Base-by-base conservation (phyloP, 2,888 invertebrate species). In the Cremastinae sp. region DNA sequence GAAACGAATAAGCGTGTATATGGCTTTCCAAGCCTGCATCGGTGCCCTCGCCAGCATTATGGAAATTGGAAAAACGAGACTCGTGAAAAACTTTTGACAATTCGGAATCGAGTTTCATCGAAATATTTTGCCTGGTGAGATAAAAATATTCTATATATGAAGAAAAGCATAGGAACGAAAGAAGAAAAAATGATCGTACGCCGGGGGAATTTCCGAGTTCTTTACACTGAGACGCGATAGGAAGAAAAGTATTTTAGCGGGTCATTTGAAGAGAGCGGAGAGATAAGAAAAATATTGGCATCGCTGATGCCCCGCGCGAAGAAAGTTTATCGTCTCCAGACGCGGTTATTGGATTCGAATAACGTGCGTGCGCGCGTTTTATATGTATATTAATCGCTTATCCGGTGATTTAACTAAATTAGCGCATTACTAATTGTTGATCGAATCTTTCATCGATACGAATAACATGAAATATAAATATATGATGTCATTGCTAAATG, bases 351-450 rank as follows among this genome's bases (percentile, higher is more conserved):
- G n/a, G 12, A 8, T n/a, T n/a, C 5, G 3, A 10, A 20, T n/a
- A 28, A 28, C 36, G 12, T 36, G 10, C 16, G 43, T 38, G 62
- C 38, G 9, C n/a, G 62, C 28, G 34, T 22, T 28, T n/a, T n/a
- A n/a, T n/a, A n/a, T n/a, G n/a, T n/a, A n/a, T 38, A 75, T 70
- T 36, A 64, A 59, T 49, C 54, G 51, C 49, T 56, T 43, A 43
- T 58, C 62, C 56, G 62, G 51, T 51, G 64, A 56, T 47, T 62
- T 66, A 8, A 61, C 66, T 62, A 72, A 75, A 75, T 75, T 72
- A 75, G 72, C 62, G 45, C 72, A 72, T 54, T 71, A 14, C 71
- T 72, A 75, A 75, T 75, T 75, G 75, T 75, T 70, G 53, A 66
- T 75, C 71, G 41, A 59, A 28, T 28, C 2, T 28, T 28, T 28